Evolutionary conservation across 2,888 invertebrate species (phyloP), one percentile per base, ranked within the genome.

Genomic region (Patella caerulea): DNA sequence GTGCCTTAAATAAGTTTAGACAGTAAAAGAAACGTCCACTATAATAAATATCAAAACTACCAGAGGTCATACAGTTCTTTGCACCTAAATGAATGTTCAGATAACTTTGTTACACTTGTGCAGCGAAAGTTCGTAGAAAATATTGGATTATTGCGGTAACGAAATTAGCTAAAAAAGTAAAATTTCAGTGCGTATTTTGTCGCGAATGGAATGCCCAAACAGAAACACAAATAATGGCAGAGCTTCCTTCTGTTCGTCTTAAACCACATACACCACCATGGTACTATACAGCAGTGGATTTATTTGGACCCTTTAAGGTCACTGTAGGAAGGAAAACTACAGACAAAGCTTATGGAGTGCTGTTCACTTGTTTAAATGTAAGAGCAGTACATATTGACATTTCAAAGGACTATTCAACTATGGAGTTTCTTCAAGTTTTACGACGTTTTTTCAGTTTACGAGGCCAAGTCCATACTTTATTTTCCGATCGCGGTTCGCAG

Each of bases 401-500:
- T 59, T 59, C 59, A 59, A 59, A 59, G 17, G 59, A 59, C 15
- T 59, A 59, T 59, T 59, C 59, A 9, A 59, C 59, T n/a, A 59
- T 59, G 59, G 59, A 59, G 19, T 59, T 59, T 19, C 19, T 59
- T n/a, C 59, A 59, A 59, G 59, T 59, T 12, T 19, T 59, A 19
- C 17, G 59, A 59, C 59, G 59, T n/a, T 59, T 59, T 59, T 59
- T 59, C 56, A 56, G 29, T 29, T 29, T 29, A 29, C 29, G 29
- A 29, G 29, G 29, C 2, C 59, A 59, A 59, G 59, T 59, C 19
- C 59, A 59, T 15, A 59, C 59, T 11, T 14, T 59, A 59, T 59
- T 59, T 59, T 59, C 59, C 5, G 59, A 59, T 14, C 59, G 59
- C 17, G 59, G 59, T n/a, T 59, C 59, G 5, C 59, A 59, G 2